These are phyloP conservation scores for Charadrius vociferus DNA, from an alignment of 2,113 vertebrate genomes.

Conservation along the genomic window DNA sequence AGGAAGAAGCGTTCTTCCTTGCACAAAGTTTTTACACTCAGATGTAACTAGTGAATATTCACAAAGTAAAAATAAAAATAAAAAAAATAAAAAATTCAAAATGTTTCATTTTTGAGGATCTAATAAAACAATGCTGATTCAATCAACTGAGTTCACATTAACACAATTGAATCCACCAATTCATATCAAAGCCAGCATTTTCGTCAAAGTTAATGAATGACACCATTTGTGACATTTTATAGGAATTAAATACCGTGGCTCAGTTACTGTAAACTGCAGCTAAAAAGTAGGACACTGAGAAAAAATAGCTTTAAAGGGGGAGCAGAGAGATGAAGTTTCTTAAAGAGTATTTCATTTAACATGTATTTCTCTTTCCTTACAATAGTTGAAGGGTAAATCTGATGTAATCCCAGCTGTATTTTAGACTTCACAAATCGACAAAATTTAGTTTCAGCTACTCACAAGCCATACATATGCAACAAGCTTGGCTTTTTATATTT, in stretches of 20 bases:
- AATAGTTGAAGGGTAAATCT: slow-evolving; percentile 67
- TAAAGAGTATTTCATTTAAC: slow-evolving; percentile 35
- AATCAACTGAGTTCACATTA: background rate
- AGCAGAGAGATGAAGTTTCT: slow-evolving; percentile 3
- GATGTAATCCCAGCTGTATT: slow-evolving; percentile 63
- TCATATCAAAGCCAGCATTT: background rate
- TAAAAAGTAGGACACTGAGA: slow-evolving; percentile 44
- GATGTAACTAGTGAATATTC: background rate
- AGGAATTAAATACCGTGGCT: background rate
- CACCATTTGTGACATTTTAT: background rate
- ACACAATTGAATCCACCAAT: background rate
- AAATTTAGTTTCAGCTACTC: slow-evolving; percentile 66
- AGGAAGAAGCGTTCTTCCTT: background rate
- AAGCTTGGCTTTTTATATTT: slow-evolving; percentile 63
- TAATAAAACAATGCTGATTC: background rate
- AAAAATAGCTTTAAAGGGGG: slow-evolving; percentile 40
- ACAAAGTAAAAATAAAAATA: background rate
- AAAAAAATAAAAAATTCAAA: background rate
- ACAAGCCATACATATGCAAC: slow-evolving; percentile 71
- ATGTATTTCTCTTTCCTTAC: slow-evolving; percentile 48
- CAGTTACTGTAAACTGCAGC: background rate
- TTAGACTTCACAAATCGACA: slow-evolving; percentile 60
- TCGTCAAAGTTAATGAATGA: background rate
- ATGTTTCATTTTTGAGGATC: background rate
- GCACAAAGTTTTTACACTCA: background rate